Evolutionary conservation across 1,140 invertebrate genomes (phyloP).

Genomic region (Lethrus apterus): DNA sequence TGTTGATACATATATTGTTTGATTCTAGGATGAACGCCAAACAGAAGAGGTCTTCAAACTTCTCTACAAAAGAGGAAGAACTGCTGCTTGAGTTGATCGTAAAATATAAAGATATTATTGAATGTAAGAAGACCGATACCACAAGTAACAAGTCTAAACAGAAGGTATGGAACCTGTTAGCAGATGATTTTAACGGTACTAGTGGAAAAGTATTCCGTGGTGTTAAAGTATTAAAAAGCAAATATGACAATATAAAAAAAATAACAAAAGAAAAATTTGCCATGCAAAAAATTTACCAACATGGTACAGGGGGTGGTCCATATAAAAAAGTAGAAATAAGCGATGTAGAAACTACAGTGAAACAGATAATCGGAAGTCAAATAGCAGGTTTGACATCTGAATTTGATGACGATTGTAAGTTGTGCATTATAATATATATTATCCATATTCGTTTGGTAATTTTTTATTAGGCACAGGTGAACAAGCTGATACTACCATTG

Average conservation of each 20-base stretch:
- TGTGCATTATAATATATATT: too few species aligned
- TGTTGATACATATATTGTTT: too few species aligned
- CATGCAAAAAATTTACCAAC: neutral
- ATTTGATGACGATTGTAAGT: neutral
- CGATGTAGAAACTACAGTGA: neutral
- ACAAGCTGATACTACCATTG: too few species aligned
- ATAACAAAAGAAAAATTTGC: slow-evolving; percentile 10
- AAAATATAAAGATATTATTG: slow-evolving; percentile 10
- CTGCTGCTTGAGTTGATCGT: slow-evolving; percentile 6
- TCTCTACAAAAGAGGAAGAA: slow-evolving; percentile 10
- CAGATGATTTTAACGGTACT: slow-evolving; percentile 1
- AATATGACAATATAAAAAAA: slow-evolving; percentile 17
- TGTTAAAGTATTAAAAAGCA: slow-evolving; percentile 8
- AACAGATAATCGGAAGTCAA: neutral
- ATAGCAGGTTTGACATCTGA: neutral
- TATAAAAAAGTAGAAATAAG: neutral
- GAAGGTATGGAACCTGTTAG: slow-evolving; percentile 3
- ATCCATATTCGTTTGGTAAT: too few species aligned
- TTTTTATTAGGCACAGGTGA: too few species aligned
- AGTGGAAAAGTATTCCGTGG: neutral
- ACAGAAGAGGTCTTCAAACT: slow-evolving; percentile 7
- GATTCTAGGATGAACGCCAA: neutral
- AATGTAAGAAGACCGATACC: slow-evolving; percentile 14
- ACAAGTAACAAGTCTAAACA: neutral
- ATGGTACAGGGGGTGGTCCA: slow-evolving; percentile 6